Conservation (phyloP, 2,888 invertebrate species). For the Apamea monoglypha region DNA sequence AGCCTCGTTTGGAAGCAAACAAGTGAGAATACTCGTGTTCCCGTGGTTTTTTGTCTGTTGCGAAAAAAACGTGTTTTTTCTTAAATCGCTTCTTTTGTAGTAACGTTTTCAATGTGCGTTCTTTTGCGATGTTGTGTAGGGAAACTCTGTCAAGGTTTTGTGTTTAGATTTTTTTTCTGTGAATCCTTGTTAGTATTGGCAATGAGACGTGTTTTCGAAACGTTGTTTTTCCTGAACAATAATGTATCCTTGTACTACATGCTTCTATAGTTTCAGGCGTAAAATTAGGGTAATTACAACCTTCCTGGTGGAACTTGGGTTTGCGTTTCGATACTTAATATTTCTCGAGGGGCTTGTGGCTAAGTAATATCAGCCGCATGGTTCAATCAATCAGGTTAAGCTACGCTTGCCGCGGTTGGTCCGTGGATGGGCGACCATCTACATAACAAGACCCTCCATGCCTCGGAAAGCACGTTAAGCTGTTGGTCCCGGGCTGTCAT, state of each 20-base stretch:
- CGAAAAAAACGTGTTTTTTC: slow-evolving; percentile 39
- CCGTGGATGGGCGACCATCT: no score
- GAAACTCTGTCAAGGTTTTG: slow-evolving; percentile 9
- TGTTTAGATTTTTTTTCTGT: slow-evolving; percentile 4
- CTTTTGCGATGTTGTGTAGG: slow-evolving; percentile 3
- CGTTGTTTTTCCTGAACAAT: neutral
- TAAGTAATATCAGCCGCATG: neutral
- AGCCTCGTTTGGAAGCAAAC: slow-evolving; percentile 61
- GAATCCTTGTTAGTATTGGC: slow-evolving; percentile 4
- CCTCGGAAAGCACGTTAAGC: neutral
- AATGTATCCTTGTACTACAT: neutral
- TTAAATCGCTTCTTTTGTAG: slow-evolving; percentile 49
- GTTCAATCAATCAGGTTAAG: neutral
- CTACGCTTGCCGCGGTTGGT: neutral
- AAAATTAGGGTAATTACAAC: neutral
- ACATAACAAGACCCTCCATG: neutral
- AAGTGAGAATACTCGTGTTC: slow-evolving; percentile 57
- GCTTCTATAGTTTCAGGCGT: neutral
- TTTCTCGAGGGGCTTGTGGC: neutral
- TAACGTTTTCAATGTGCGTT: slow-evolving; percentile 40
- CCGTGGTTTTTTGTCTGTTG: slow-evolving; percentile 37
- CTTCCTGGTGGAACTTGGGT: neutral
- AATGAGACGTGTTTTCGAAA: neutral
- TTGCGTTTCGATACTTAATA: neutral
- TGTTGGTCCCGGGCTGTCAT: neutral